Conservation (phyloP, 2,888 invertebrate species). For the Oithona nana region DNA sequence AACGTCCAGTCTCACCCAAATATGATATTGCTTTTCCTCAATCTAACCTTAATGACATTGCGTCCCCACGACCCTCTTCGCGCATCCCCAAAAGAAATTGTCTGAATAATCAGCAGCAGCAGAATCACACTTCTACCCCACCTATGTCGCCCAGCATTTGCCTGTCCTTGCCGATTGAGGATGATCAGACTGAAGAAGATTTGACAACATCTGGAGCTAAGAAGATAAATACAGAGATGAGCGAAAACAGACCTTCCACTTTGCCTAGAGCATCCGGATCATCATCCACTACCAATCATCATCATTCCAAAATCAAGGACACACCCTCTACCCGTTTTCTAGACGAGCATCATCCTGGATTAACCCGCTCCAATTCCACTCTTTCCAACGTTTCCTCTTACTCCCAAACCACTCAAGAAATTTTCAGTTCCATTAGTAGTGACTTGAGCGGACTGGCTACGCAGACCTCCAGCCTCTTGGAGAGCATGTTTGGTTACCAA, state of each 20-base stretch:
- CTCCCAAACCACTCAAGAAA: slow-evolving; percentile 34
- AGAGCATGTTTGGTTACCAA: slow-evolving; percentile 62
- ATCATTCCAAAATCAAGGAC: background rate
- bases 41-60: background rate
- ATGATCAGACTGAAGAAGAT: background rate
- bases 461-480: slow-evolving; percentile 81
- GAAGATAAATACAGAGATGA: background rate
- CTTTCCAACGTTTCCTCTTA: slow-evolving; percentile 3
- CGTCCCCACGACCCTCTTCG: background rate
- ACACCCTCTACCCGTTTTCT: background rate
- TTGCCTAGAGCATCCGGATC: background rate
- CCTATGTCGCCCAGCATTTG: background rate
- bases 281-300: background rate
- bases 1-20: background rate
- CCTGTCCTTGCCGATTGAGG: background rate
- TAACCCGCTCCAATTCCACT: slow-evolving; percentile 4
- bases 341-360: background rate
- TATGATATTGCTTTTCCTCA: background rate
- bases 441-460: slow-evolving; percentile 82
- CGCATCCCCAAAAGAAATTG: background rate
- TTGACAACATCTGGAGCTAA: background rate
- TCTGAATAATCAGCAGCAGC: background rate
- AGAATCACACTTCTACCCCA: background rate
- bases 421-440: slow-evolving; percentile 74
- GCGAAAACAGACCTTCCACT: background rate